Evolutionary conservation across 2,888 invertebrate genomes (phyloP).

Genomic region (Andrena bucephala): DNA sequence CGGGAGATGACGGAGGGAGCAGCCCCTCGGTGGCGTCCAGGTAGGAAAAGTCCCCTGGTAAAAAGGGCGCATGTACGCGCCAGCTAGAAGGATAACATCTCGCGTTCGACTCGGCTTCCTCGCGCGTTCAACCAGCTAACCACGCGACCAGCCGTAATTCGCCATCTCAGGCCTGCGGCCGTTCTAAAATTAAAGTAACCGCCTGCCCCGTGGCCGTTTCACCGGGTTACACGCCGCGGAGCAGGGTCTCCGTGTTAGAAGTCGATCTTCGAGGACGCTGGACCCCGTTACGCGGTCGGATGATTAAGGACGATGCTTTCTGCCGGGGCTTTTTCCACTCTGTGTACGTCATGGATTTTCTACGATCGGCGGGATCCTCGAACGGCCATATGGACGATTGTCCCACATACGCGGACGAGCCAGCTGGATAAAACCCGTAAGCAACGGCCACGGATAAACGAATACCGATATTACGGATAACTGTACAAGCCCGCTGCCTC

Average conservation of each 20-base stretch:
- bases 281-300: conserved; percentile 54
- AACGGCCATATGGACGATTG: conserved; percentile 68
- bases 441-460: conserved; percentile 63
- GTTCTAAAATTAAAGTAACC: conserved; percentile 51
- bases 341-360: conserved; percentile 1
- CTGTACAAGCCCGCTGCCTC: conserved; percentile 55
- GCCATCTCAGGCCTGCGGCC: conserved; percentile 12
- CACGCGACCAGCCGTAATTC: conserved; percentile 38
- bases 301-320: conserved; percentile 48
- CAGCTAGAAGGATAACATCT: conserved; percentile 29
- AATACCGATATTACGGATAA: conserved; percentile 69
- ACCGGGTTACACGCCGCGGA: not conserved
- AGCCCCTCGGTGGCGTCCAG: too few species aligned
- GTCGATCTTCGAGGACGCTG: conserved; percentile 18
- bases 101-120: not conserved
- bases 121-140: conserved; percentile 20
- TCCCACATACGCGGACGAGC: conserved; percentile 69
- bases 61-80: conserved; percentile 20
- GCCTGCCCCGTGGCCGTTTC: conserved; percentile 8
- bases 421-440: conserved; percentile 58
- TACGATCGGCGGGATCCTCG: not conserved
- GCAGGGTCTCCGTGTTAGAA: conserved; percentile 29
- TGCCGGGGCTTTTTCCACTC: conserved; percentile 16
- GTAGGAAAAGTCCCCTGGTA: not conserved
- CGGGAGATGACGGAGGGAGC: too few species aligned